Percentiles rank a stretch among this genome's conserved stretches.
Conservation (phyloP, 2,888 invertebrate species). For the Actias luna region DNA sequence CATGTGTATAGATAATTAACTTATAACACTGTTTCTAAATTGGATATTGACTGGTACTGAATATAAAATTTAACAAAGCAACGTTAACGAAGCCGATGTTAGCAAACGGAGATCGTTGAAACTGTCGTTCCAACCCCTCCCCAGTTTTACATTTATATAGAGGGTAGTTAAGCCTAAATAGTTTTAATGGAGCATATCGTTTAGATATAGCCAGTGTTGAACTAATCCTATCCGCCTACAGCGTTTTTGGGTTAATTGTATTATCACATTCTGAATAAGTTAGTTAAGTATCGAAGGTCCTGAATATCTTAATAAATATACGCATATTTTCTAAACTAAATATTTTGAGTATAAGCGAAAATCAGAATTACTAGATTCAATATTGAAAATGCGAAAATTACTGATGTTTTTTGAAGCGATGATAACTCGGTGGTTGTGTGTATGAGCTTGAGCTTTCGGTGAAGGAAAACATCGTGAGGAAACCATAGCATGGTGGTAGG, state of each 20-base stretch:
- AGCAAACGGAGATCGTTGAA: too few species aligned
- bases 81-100: neutral
- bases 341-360: neutral
- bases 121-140: neutral
- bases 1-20: too few species aligned
- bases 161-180: neutral
- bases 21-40: neutral
- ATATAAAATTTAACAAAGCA: neutral
- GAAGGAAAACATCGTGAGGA: too few species aligned
- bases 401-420: too few species aligned
- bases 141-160: conserved; percentile 8
- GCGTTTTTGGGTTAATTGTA: conserved; percentile 3
- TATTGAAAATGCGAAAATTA: too few species aligned
- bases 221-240: neutral
- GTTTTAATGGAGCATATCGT: neutral
- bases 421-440: too few species aligned
- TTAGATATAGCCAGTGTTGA: neutral
- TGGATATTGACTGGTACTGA: neutral
- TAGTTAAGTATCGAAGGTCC: neutral
- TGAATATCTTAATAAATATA: neutral
- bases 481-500: too few species aligned
- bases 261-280: neutral
- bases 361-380: too few species aligned
- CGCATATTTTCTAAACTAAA: neutral
- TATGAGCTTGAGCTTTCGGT: too few species aligned